Percentiles rank a stretch among this genome's conserved stretches.
phyloP scores from a whole-genome alignment of 1,140 invertebrate species.

The Eubasilissa regina region DNA sequence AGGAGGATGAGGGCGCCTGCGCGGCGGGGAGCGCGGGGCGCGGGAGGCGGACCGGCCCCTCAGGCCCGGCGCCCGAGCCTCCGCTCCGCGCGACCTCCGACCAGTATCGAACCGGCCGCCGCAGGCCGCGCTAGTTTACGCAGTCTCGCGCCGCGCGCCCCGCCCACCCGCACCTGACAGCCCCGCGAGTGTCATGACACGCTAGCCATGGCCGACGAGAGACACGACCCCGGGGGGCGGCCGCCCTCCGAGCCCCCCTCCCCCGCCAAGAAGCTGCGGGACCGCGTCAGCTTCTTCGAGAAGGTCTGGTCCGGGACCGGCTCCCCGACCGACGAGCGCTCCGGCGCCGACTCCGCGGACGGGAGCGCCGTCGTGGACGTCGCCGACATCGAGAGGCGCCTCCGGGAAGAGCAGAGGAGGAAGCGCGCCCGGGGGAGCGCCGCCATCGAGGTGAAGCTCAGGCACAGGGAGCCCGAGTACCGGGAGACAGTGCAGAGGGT shows the following conservation, averaged over 20 bases:
- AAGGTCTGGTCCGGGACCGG: constrained; percentile 78
- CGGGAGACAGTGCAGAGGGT: constrained; percentile 75
- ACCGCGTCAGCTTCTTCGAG: constrained; percentile 84
- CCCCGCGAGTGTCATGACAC: constrained; percentile 43
- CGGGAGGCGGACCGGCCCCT: constrained; percentile 42
- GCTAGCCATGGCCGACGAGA: constrained; percentile 46
- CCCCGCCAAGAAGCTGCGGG: constrained; percentile 74
- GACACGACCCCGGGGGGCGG: constrained; percentile 48
- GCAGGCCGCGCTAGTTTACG: constrained; percentile 63
- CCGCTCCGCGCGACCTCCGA: constrained; percentile 42
- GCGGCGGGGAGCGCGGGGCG: constrained; percentile 19
- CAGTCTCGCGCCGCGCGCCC: constrained; percentile 1
- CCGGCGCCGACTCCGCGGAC: constrained; percentile 63
- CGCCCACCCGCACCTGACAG: constrained; percentile 28
- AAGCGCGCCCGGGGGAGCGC: constrained; percentile 69
- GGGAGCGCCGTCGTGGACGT: constrained; percentile 70
- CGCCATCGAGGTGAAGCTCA: constrained; percentile 74
- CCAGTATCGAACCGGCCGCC: constrained; percentile 73
- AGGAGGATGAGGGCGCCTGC: constrained; percentile 47
- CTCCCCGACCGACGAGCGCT: constrained; percentile 65
- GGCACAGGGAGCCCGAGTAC: constrained; percentile 67
- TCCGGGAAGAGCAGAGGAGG: constrained; percentile 73
- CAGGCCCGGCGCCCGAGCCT: constrained; percentile 50
- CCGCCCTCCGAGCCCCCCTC: constrained; percentile 67
- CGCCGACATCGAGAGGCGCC: constrained; percentile 74